Evolutionary conservation across 2,797 vertebrate genomes (phyloP), one percentile per base, ranked within the genome.

Genomic region (Typhlichthys eigenmanni): DNA sequence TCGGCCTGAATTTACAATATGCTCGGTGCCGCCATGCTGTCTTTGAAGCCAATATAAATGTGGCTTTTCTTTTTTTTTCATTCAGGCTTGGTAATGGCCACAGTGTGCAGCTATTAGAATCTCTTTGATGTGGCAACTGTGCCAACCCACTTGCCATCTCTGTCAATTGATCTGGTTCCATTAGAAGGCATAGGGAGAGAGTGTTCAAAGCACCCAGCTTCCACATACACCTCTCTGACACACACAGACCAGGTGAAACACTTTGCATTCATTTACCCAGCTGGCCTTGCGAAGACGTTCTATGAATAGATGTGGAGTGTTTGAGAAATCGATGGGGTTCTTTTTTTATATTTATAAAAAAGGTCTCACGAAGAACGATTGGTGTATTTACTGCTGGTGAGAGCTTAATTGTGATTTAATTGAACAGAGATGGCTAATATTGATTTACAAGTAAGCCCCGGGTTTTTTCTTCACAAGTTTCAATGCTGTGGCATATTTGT

Each of bases 71-170:
- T 69, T 57, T 50, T 50, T 81, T 78, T 52, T 83, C 72, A 65
- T 47, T 19, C 76, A 61, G 83, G 77, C 76, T 74, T 11, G 57
- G 82, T 88, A 89, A 91, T 88, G 88, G 88, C 82, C 87, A 79
- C 83, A 70, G 78, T 87, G 80, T 84, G 88, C 80, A 71, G 79
- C 88, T 91, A 88, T 90, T 91, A 88, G 75, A 89, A 90, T 87
- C 82, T 80, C 87, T 91, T 89, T 91, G 87, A 91, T 90, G 87
- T 91, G 86, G 84, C 87, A 88, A 88, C 86, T 79, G 87, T 87
- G 86, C 83, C 86, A 87, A 85, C 78, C 83, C 87, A 81, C 82
- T 87, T 54, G 68, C 83, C 47, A 68, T 87, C 86, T 84, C 82
- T 68, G 76, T 67, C 83, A 89, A 90, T 87, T 90, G 87, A 89